Evolutionary conservation across 2,888 invertebrate species (phyloP).

Genomic region (Melanargia galathea): DNA sequence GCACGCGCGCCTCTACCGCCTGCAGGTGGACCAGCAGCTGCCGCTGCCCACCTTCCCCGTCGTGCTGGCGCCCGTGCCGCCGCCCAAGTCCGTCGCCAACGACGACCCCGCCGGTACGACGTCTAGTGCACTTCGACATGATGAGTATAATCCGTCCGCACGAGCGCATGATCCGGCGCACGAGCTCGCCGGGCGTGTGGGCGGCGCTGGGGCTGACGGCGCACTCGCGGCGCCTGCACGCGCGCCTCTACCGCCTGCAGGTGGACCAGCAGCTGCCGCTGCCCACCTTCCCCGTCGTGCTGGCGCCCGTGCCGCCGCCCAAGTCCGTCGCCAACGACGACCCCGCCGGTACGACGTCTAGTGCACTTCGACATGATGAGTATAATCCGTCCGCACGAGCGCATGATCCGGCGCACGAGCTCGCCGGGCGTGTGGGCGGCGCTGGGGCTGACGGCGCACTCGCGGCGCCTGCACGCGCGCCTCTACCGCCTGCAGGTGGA

Average conservation of each 20-base stretch:
- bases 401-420: slow-evolving; percentile 88
- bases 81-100: slow-evolving; percentile 95
- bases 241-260: slow-evolving; percentile 91
- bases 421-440: slow-evolving; percentile 96
- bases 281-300: slow-evolving; percentile 95
- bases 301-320: slow-evolving; percentile 97
- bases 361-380: too few species aligned
- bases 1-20: slow-evolving; percentile 92
- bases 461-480: slow-evolving; percentile 94
- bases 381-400: slow-evolving; percentile 85
- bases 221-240: slow-evolving; percentile 94
- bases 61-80: slow-evolving; percentile 96
- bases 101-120: slow-evolving; percentile 81
- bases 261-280: slow-evolving; percentile 97
- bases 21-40: slow-evolving; percentile 97
- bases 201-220: slow-evolving; percentile 88
- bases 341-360: slow-evolving; percentile 65
- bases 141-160: slow-evolving; percentile 87
- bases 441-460: slow-evolving; percentile 89
- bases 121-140: too few species aligned
- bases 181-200: slow-evolving; percentile 95
- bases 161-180: slow-evolving; percentile 87
- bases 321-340: slow-evolving; percentile 94
- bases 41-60: slow-evolving; percentile 96
- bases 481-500: slow-evolving; percentile 93